These are phyloP conservation scores for Eremobia ochroleuca DNA, from an alignment of 2,888 invertebrate species.

Conservation along the genomic window DNA sequence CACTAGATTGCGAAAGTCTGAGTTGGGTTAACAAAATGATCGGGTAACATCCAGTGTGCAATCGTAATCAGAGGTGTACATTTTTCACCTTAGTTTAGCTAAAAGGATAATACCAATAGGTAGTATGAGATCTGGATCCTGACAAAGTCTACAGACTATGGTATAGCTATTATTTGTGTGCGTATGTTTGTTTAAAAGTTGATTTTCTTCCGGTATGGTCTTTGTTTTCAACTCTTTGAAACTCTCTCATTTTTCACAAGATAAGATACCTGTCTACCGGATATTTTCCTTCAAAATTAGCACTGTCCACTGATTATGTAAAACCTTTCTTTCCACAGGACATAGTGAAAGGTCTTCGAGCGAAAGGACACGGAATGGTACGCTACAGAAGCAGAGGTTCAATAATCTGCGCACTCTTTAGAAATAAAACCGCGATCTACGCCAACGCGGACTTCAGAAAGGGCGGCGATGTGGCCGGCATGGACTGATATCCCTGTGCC, in stretches of 20 bases:
- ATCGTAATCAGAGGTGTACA: not conserved
- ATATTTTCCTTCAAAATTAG: not conserved
- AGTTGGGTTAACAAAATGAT: not conserved
- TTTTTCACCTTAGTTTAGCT: not conserved
- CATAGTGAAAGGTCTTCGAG: conserved; percentile 92
- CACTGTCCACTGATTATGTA: not conserved
- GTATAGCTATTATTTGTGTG: not conserved
- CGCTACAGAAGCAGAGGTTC: conserved; percentile 93
- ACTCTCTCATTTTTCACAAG: not conserved
- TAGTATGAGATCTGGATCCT: too few species aligned
- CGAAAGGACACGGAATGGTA: conserved; percentile 92
- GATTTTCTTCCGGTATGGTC: not conserved
- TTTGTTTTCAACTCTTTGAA: not conserved
- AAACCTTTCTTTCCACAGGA: conserved; percentile 83
- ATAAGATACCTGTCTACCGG: not conserved
- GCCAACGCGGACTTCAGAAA: conserved; percentile 96
- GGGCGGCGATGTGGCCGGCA: conserved; percentile 94
- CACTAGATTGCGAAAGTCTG: not conserved
- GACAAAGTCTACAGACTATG: not conserved
- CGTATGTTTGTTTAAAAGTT: not conserved
- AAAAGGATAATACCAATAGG: fast-evolving
- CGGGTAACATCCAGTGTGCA: not conserved
- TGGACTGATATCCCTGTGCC: conserved; percentile 83
- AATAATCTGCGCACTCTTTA: conserved; percentile 93
- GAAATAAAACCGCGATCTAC: conserved; percentile 91